Conservation (phyloP, 1,140 invertebrate species). For the Tetraneura akinire region DNA sequence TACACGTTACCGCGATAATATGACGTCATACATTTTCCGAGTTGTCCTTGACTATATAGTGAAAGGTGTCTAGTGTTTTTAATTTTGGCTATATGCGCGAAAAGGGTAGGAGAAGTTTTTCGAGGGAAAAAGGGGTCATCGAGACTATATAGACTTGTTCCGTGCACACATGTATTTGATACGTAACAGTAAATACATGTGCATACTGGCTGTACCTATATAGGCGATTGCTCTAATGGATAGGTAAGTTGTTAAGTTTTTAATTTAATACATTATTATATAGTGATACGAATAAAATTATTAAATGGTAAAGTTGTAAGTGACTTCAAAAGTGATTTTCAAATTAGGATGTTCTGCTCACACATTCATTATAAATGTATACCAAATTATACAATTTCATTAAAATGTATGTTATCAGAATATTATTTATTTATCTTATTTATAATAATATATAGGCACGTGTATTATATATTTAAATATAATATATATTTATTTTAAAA, state of each 20-base stretch:
- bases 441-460: no score
- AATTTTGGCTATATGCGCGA: neutral
- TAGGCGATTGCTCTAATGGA: constrained; percentile 20
- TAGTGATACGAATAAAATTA: no score
- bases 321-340: no score
- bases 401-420: no score
- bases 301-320: no score
- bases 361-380: no score
- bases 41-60: constrained; percentile 47
- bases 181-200: constrained; percentile 41
- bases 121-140: constrained; percentile 48
- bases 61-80: constrained; percentile 41
- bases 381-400: no score
- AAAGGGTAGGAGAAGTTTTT: constrained; percentile 45
- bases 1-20: constrained; percentile 8
- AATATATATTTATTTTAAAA: no score
- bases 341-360: no score
- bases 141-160: constrained; percentile 17
- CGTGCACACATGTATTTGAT: constrained; percentile 35
- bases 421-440: no score
- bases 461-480: no score
- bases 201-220: neutral
- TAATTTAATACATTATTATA: no score
- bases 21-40: constrained; percentile 50
- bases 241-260: constrained; percentile 37